Evolutionary conservation across 2,113 vertebrate species (phyloP).

Genomic region (Mugil cephalus): DNA sequence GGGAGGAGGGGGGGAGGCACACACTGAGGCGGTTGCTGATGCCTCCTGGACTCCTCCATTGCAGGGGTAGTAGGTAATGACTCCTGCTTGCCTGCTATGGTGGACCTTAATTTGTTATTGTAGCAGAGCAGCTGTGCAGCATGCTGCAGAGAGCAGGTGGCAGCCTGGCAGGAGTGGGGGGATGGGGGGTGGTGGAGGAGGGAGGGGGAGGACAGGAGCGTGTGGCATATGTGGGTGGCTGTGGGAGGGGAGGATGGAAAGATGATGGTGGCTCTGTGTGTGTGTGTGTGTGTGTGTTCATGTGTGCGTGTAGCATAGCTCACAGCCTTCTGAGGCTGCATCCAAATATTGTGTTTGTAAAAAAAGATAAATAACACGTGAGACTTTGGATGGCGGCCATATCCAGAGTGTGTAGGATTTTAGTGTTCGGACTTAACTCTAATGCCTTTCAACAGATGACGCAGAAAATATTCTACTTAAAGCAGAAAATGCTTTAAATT

Average conservation of each 20-base stretch:
- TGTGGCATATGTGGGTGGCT: conserved; percentile 82
- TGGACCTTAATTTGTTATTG: conserved; percentile 87
- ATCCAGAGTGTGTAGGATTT: background rate
- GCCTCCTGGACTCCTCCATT: conserved; percentile 47
- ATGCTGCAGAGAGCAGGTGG: conserved; percentile 87
- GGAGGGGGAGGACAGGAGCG: conserved; percentile 59
- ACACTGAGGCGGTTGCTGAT: conserved; percentile 24
- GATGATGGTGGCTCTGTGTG: conserved; percentile 51
- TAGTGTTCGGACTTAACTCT: conserved; percentile 10
- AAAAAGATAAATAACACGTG: conserved; percentile 56
- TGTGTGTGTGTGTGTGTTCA: conserved; percentile 40
- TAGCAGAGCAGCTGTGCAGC: conserved; percentile 86
- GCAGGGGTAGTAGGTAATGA: conserved; percentile 77
- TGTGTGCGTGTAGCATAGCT: conserved; percentile 40
- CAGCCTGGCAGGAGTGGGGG: conserved; percentile 80
- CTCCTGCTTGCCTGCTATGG: conserved; percentile 69
- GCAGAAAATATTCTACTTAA: background rate
- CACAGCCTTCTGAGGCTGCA: conserved; percentile 60
- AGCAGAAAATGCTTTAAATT: too few species aligned
- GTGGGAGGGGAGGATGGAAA: conserved; percentile 43
- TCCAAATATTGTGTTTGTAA: conserved; percentile 76
- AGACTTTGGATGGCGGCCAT: conserved; percentile 60
- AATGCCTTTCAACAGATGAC: conserved; percentile 45
- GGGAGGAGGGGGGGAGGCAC: background rate
- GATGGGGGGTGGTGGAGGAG: conserved; percentile 34